Evolutionary conservation across 2,888 invertebrate genomes (phyloP), one percentile per base, ranked within the genome.

Genomic region (Tetropium fuscum): DNA sequence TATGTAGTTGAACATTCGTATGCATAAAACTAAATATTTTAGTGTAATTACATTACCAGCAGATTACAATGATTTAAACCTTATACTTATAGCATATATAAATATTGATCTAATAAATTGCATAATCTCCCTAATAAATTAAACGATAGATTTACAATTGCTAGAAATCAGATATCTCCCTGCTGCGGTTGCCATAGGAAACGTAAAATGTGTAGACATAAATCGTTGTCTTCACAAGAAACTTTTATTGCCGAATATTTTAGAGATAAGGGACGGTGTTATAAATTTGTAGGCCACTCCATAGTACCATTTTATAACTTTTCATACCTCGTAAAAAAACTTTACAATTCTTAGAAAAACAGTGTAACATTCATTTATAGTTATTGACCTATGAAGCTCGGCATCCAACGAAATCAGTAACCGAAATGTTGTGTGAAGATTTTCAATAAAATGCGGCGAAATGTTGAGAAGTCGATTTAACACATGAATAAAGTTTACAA

Each of bases 251-350:
- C 60, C 34, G 11, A 47, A 27, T 38, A 53, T 56, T 60, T 40
- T 30, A 18, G 36, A 51, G 44, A 53, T 53, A 32, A 40, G 36
- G 45, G 18, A 27, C 41, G 59, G 43, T 43, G 44, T 60, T 49
- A 55, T 62, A 64, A 64, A 66, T 59, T 63, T 49, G 60, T 60
- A 59, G 43, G 47, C 19, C 49, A 59, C 53, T 53, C 32, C 51
- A 60, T 49, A 54, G 59, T 34, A 32, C 47, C 48, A 58, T 44
- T 71, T 70, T 69, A 61, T 70, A 60, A 41, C 60, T 63, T 66
- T 65, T 67, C 53, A 57, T 60, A 66, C 60, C 56, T 72, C 68
- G 62, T 72, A 69, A 70, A 72, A n/a, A 65, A 64, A 43, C 30
- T 53, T 7, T 22, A 45, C 45, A 54, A 38, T 66, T 64, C 62